phyloP scores from a whole-genome alignment of 2,888 invertebrate genomes.

The Drosophila hamatofila region DNA sequence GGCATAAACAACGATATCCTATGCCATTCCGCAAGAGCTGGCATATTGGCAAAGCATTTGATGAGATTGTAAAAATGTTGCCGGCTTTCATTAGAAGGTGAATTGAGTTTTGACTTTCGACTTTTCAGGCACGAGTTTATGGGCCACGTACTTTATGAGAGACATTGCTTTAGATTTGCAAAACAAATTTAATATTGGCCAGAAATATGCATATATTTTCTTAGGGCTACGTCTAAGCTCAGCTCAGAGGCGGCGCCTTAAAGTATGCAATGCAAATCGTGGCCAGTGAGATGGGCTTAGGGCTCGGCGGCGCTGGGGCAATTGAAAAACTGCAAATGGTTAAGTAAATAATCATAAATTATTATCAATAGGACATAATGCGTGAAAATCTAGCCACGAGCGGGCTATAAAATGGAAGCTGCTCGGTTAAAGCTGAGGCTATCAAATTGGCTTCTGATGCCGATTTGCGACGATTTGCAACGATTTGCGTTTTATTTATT shows the following conservation, averaged over 20 bases:
- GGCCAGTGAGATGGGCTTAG: slow-evolving; percentile 3
- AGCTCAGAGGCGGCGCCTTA: slow-evolving; percentile 31
- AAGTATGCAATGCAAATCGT: slow-evolving; percentile 48
- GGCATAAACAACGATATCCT: slow-evolving; percentile 60
- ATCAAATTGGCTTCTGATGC: slow-evolving; percentile 76
- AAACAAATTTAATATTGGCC: slow-evolving; percentile 4
- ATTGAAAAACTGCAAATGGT: slow-evolving; percentile 51
- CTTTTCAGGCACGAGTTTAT: slow-evolving; percentile 38
- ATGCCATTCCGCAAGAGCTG: slow-evolving; percentile 22
- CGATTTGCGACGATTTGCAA: slow-evolving; percentile 72
- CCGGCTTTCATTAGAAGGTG: slow-evolving; percentile 70
- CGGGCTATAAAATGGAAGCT: slow-evolving; percentile 63
- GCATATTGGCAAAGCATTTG: slow-evolving; percentile 45
- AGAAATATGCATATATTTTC: background rate
- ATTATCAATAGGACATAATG: slow-evolving; percentile 72
- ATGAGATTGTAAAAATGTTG: slow-evolving; percentile 69
- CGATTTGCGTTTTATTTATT: slow-evolving; percentile 74
- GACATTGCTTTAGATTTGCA: slow-evolving; percentile 20
- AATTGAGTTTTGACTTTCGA: slow-evolving; percentile 50
- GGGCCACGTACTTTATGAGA: slow-evolving; percentile 33
- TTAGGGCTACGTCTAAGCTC: background rate
- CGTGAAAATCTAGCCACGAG: slow-evolving; percentile 71
- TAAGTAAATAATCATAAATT: slow-evolving; percentile 64
- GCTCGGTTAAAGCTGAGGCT: slow-evolving; percentile 70
- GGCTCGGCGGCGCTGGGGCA: slow-evolving; percentile 9